A percentile compares a stretch with the other conserved stretches of the same genome.
Evolutionary conservation across 2,113 vertebrate genomes (phyloP).

Genomic region (Aspiorhynchus laticeps): DNA sequence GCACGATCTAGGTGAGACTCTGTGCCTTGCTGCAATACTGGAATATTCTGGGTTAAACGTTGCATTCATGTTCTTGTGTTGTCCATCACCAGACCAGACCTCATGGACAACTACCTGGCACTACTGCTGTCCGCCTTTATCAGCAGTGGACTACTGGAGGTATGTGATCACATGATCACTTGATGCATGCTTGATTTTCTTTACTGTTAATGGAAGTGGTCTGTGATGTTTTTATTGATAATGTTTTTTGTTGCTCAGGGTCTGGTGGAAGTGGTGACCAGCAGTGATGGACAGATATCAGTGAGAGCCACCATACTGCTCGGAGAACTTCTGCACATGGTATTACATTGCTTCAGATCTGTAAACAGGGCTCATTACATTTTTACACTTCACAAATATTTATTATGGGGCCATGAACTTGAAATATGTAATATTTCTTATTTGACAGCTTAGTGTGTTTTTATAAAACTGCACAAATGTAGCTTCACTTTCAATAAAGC

Average conservation of each 20-base stretch:
- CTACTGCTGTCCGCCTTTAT: conserved; percentile 94
- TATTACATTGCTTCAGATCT: conserved; percentile 74
- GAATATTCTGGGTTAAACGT: background rate
- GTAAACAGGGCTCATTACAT: background rate
- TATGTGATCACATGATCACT: conserved; percentile 52
- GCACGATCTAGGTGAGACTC: conserved; percentile 87
- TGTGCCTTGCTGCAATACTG: background rate
- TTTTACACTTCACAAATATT: background rate
- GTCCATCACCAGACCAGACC: conserved; percentile 81
- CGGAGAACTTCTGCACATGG: conserved; percentile 97
- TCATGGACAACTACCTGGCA: conserved; percentile 97
- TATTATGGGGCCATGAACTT: background rate
- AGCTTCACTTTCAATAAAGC: background rate
- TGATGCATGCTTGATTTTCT: background rate
- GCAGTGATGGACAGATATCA: conserved; percentile 89
- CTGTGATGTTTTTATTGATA: background rate
- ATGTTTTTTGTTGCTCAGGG: conserved; percentile 72
- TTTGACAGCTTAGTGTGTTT: background rate
- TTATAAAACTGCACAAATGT: background rate
- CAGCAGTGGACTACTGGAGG: conserved; percentile 91
- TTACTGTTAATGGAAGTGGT: background rate
- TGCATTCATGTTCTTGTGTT: background rate
- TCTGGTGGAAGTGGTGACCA: conserved; percentile 95
- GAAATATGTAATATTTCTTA: background rate
- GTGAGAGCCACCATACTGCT: conserved; percentile 92